phyloP scores from a whole-genome alignment of 2,113 vertebrate species.

The Malurus alboscapulatus region DNA sequence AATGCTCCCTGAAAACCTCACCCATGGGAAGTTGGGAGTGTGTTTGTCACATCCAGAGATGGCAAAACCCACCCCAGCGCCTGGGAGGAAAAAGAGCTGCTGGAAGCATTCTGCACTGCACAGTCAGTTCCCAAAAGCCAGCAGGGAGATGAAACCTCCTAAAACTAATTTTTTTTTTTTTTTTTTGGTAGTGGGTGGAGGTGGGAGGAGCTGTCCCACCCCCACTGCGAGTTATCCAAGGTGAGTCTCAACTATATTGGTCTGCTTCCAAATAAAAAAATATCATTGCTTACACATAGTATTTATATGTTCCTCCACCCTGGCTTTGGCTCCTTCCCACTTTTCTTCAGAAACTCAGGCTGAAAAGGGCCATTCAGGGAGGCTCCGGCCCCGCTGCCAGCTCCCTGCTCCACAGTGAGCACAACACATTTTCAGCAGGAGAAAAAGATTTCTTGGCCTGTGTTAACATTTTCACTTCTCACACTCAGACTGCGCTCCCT shows the following conservation, averaged over 20 bases:
- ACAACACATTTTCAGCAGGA: conserved; percentile 8
- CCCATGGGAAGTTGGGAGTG: neutral
- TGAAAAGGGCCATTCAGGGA: conserved; percentile 65
- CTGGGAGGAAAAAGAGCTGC: neutral
- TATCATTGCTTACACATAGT: conserved; percentile 14
- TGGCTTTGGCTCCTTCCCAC: conserved; percentile 17
- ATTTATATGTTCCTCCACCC: conserved; percentile 45
- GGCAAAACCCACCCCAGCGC: neutral
- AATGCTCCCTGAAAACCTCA: neutral
- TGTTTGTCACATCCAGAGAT: neutral
- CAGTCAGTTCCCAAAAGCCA: neutral
- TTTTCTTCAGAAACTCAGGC: conserved; percentile 27
- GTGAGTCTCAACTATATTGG: neutral
- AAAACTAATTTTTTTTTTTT: neutral
- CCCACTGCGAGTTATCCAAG: conserved; percentile 18
- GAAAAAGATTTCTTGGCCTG: conserved; percentile 9
- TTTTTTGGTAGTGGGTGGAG: neutral
- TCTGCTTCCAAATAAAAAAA: conserved; percentile 25
- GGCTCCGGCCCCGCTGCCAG: neutral
- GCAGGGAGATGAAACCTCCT: neutral
- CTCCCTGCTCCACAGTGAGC: neutral
- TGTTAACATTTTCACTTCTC: conserved; percentile 11
- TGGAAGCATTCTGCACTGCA: neutral
- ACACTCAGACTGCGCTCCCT: neutral
- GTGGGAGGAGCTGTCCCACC: neutral